Evolutionary conservation across 23 tunicate species (phyloP), one percentile per base, ranked within the genome.

Genomic region (Clavelina lepadiformis): DNA sequence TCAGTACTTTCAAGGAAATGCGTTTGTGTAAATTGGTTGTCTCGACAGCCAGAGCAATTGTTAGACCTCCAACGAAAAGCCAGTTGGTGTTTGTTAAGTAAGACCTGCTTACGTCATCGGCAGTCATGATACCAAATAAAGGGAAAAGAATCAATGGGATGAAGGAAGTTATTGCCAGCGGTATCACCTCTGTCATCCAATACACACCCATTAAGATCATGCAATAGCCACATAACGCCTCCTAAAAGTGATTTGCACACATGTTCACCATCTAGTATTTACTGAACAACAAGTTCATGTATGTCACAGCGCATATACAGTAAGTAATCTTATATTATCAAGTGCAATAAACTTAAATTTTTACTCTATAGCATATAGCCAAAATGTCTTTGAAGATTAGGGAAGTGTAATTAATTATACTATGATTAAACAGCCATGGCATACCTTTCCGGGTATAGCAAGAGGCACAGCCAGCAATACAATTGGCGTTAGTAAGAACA

Each of bases 101-200:
- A 36, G 64, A 51, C 37, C 57, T 76, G 78, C 87, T 80, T 36
- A 80, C 87, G 28, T 61, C 87, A 21, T 21, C 41, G n/a, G 87
- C 87, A 5, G 57, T 35, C 87, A 80, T 80, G 18, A 80, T 36
- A 13, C 87, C 87, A 65, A 80, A 32, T n/a, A 58, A 35, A 25
- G 87, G 87, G 45, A 80, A 80, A 45, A 80, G 36, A n/a, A 80
- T 71, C 1, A 80, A 72, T 8, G 87, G 87, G n/a, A 80, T 33
- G 55, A 80, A 63, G 8, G 78, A 61, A 6, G 87, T 80, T 13
- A 72, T 78, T 5, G 78, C 78, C 36, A 80, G 45, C 0, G 87
- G 87, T 8, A 80, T 32, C 51, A 71, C 76, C 59, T 80, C 87
- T 21, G 87, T 56, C 33, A 80, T 71, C 87, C 87, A 80, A 73